Evolutionary conservation across 2,797 vertebrate species (phyloP).

Genomic region (Spheniscus humboldti): DNA sequence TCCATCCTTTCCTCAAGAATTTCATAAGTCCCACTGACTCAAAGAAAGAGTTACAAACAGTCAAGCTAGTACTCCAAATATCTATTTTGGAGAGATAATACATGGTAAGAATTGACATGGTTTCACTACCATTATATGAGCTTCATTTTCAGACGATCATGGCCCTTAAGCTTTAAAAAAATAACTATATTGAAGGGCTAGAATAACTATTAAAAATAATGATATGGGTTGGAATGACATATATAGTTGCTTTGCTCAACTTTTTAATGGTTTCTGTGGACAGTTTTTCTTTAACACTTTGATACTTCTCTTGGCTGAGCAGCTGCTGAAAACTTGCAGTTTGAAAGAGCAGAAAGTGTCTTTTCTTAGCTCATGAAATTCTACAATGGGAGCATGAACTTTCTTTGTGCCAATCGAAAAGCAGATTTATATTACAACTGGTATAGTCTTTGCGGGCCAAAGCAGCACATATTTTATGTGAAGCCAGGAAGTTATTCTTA

Average conservation of each 20-base stretch:
- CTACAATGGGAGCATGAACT: not conserved
- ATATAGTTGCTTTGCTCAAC: not conserved
- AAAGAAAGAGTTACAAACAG: not conserved
- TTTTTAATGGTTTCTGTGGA: not conserved
- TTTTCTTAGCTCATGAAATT: not conserved
- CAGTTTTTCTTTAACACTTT: not conserved
- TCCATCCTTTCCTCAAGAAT: not conserved
- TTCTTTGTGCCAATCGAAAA: not conserved
- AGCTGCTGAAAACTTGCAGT: not conserved
- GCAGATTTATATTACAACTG: not conserved
- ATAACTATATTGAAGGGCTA: not conserved
- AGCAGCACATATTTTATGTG: not conserved
- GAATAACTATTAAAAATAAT: not conserved
- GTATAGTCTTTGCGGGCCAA: not conserved
- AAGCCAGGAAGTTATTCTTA: not conserved
- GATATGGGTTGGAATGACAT: not conserved
- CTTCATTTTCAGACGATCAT: not conserved
- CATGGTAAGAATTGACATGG: not conserved
- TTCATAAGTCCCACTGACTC: fast-evolving
- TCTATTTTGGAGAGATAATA: not conserved
- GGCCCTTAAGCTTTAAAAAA: not conserved
- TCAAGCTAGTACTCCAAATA: not conserved
- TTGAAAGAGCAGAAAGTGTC: not conserved
- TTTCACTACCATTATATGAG: not conserved
- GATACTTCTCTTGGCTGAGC: not conserved